phyloP scores from a whole-genome alignment of 2,888 invertebrate genomes.

The Belgica antarctica region DNA sequence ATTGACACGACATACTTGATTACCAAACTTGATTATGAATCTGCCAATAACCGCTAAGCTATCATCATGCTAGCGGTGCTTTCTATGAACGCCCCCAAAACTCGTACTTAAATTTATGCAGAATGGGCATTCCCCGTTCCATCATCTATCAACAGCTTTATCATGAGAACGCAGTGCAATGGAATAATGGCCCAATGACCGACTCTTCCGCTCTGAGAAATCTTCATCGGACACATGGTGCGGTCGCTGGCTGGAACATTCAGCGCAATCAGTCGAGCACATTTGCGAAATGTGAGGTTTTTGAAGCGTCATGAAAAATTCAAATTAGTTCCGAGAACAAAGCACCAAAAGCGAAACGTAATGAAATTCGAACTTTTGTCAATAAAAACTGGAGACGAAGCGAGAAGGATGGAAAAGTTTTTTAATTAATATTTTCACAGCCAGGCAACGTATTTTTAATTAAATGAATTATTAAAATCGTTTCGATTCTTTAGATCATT shows the following conservation, averaged over 20 bases:
- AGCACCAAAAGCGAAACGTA: background rate
- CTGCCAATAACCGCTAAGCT: no score
- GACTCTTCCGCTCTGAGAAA: constrained; percentile 11
- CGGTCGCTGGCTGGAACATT: constrained; percentile 3
- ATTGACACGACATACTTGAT: no score
- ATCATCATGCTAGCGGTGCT: background rate
- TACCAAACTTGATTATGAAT: no score
- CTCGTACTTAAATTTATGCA: constrained; percentile 6
- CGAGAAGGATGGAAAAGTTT: background rate
- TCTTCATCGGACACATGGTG: constrained; percentile 7
- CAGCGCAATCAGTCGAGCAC: constrained; percentile 22
- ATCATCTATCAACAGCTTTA: constrained; percentile 6
- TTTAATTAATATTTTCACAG: constrained; percentile 27
- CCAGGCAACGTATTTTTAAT: constrained; percentile 18
- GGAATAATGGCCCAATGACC: constrained; percentile 27
- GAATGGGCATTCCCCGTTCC: background rate
- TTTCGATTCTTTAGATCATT: constrained; percentile 13
- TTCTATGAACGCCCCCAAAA: no score
- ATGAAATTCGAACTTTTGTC: constrained; percentile 23
- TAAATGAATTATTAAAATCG: constrained; percentile 30
- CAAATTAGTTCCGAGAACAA: constrained; percentile 16
- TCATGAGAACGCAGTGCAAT: constrained; percentile 18
- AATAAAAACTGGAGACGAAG: constrained; percentile 16
- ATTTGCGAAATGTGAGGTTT: constrained; percentile 29
- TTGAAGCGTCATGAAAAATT: constrained; percentile 14